A percentile compares a stretch with the other conserved stretches of the same genome.
Evolutionary conservation across 2,797 vertebrate species (phyloP).

Genomic region (Pelochelys cantorii): DNA sequence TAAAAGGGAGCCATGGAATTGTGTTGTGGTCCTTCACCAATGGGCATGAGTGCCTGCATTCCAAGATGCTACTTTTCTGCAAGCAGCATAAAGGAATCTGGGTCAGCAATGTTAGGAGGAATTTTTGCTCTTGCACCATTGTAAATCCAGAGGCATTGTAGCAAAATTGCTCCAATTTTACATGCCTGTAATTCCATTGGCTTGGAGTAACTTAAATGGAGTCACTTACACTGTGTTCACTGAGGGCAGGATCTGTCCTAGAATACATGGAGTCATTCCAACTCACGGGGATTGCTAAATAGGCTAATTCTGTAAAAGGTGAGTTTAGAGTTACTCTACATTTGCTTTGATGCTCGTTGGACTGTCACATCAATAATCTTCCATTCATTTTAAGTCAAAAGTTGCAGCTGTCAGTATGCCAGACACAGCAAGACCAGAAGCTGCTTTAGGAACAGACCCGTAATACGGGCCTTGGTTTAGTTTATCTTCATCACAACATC

Average conservation of each 20-base stretch:
- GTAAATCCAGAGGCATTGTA: accelerated
- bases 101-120: accelerated
- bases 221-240: not conserved
- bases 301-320: not conserved
- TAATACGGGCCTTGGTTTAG: not conserved
- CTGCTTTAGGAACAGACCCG: not conserved
- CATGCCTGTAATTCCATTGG: not conserved
- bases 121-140: accelerated
- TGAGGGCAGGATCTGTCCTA: not conserved
- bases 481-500: not conserved
- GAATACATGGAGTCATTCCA: not conserved
- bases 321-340: not conserved
- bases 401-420: not conserved
- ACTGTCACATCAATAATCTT: not conserved
- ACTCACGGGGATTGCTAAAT: not conserved
- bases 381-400: not conserved
- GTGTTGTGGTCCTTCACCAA: accelerated
- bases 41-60: not conserved
- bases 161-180: not conserved
- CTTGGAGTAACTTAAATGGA: not conserved
- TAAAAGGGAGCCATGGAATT: not conserved
- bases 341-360: not conserved
- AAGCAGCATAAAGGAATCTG: not conserved
- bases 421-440: not conserved
- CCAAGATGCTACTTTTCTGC: not conserved